Percentiles rank a stretch among this genome's conserved stretches.
phyloP scores from a whole-genome alignment of 2,888 invertebrate genomes.

The Embidobia sp. region DNA sequence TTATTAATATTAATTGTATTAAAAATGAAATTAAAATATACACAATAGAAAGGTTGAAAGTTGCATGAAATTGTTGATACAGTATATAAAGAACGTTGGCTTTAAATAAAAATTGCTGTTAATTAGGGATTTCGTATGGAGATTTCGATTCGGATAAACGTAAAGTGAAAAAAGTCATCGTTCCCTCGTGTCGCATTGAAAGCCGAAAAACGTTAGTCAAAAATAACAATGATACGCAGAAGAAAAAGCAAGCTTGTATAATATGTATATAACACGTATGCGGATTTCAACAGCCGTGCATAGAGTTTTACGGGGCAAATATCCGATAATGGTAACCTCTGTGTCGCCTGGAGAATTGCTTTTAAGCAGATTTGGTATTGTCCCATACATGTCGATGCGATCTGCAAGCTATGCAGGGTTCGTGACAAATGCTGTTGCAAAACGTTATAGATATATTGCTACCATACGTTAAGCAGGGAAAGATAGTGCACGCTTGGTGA shows the following conservation, averaged over 20 bases:
- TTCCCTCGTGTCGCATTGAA: not conserved
- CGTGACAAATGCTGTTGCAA: constrained; percentile 60
- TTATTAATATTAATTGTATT: too few relatives aligned
- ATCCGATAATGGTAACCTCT: constrained; percentile 59
- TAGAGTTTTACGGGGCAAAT: constrained; percentile 40
- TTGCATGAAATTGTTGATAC: too few relatives aligned
- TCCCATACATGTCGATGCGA: constrained; percentile 55
- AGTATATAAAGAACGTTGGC: too few relatives aligned
- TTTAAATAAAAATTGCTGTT: too few relatives aligned
- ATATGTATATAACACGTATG: constrained; percentile 13
- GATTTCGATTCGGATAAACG: not conserved
- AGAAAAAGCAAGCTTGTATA: constrained; percentile 25
- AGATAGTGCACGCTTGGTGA: constrained; percentile 72
- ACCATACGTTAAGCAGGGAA: constrained; percentile 71
- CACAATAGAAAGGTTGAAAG: too few relatives aligned
- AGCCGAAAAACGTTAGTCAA: constrained; percentile 15
- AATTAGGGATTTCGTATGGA: too few relatives aligned
- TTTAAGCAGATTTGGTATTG: constrained; percentile 65
- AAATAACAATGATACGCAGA: constrained; percentile 26
- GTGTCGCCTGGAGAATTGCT: constrained; percentile 59
- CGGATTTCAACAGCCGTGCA: constrained; percentile 34
- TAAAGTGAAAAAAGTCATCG: not conserved
- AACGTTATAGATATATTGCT: constrained; percentile 68
- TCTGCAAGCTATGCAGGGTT: constrained; percentile 50
- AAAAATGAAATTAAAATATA: too few relatives aligned